A percentile compares a stretch with the other conserved stretches of the same genome.
These are phyloP conservation scores for Ophraella communa DNA, from an alignment of 2,888 invertebrate genomes.

Conservation along the genomic window DNA sequence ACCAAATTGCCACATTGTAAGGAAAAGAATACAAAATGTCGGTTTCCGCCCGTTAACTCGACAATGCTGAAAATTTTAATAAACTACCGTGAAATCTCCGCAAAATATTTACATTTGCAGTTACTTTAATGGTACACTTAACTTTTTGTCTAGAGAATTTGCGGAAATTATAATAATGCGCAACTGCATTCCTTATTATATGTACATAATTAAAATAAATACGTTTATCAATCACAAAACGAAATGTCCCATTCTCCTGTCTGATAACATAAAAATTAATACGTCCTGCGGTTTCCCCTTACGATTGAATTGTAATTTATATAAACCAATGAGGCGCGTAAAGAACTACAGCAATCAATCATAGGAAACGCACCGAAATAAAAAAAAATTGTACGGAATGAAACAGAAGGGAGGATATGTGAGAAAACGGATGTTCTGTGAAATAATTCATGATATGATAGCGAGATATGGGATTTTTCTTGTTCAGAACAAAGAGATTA, in stretches of 20 bases:
- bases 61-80: background rate
- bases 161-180: background rate
- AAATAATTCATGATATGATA: constrained; percentile 45
- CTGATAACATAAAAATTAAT: constrained; percentile 16
- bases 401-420: constrained; percentile 38
- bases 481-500: constrained; percentile 37
- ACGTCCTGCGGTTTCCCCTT: constrained; percentile 11
- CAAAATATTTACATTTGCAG: background rate
- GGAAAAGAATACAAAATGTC: too few species aligned
- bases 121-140: background rate
- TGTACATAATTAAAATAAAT: background rate
- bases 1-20: too few species aligned
- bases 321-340: constrained; percentile 41
- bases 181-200: background rate
- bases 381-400: constrained; percentile 24
- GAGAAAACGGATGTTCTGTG: constrained; percentile 43
- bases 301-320: constrained; percentile 42
- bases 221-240: background rate
- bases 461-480: constrained; percentile 41
- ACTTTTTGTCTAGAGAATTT: background rate
- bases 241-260: background rate
- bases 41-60: too few species aligned
- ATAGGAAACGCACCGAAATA: constrained; percentile 29
- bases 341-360: constrained; percentile 41
- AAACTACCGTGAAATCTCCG: background rate